Percentiles rank a stretch among this genome's conserved stretches.
Evolutionary conservation across 2,797 vertebrate genomes (phyloP).

Genomic region (Hypotaenidia philippensis): DNA sequence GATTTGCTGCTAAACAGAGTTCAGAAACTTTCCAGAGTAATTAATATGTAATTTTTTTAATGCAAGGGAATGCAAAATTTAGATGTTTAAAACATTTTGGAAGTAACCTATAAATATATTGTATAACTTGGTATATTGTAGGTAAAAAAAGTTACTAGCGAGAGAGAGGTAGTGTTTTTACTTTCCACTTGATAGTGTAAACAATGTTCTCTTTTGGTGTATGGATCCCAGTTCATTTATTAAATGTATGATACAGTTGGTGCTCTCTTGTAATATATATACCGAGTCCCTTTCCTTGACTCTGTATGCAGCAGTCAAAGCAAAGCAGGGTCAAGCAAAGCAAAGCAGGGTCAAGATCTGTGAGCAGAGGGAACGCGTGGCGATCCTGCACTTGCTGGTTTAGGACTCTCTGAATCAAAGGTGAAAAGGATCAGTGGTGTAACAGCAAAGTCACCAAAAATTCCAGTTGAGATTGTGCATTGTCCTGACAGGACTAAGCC

Average conservation of each 20-base stretch:
- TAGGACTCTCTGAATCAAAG: not conserved
- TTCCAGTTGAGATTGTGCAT: not conserved
- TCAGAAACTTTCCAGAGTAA: conserved; percentile 97
- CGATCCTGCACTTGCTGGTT: not conserved
- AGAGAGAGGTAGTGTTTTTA: conserved; percentile 70
- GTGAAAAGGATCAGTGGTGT: not conserved
- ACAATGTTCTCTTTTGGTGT: conserved; percentile 57
- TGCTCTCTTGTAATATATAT: not conserved
- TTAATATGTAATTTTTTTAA: conserved; percentile 92
- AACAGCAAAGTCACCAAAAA: not conserved
- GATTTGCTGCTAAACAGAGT: conserved; percentile 97
- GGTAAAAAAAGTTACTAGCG: conserved; percentile 39
- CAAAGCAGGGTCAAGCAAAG: not conserved
- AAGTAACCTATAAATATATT: conserved; percentile 73
- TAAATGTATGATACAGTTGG: conserved; percentile 66
- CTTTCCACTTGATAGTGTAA: conserved; percentile 73
- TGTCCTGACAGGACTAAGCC: not conserved
- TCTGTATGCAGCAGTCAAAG: not conserved
- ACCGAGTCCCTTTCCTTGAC: not conserved
- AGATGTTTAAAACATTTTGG: conserved; percentile 66
- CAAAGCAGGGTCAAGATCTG: not conserved
- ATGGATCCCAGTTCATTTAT: conserved; percentile 57
- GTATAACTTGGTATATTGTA: conserved; percentile 67
- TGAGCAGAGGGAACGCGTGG: not conserved
- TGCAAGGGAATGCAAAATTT: conserved; percentile 43